Conservation (phyloP, 2,888 invertebrate genomes). For the Microctonus hyperodae region DNA sequence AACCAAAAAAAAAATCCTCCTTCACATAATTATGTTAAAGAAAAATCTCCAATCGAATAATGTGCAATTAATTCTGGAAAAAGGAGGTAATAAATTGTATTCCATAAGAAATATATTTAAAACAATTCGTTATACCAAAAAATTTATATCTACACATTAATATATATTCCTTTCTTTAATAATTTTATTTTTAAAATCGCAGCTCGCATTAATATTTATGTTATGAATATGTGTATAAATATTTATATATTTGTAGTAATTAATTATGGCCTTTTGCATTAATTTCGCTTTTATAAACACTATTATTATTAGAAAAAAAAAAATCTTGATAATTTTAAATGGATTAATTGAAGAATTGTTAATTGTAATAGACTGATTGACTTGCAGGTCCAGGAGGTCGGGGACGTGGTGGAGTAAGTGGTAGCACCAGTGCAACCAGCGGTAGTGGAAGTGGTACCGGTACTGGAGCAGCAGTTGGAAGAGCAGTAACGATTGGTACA, state of each 20-base stretch:
- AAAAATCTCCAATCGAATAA: conserved; percentile 13
- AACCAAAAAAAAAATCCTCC: conserved; percentile 11
- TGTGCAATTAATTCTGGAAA: conserved; percentile 17
- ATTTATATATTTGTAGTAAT: conserved; percentile 1
- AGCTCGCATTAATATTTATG: conserved; percentile 14
- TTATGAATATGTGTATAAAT: neutral
- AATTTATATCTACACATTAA: conserved; percentile 9
- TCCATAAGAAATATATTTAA: conserved; percentile 26
- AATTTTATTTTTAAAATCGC: conserved; percentile 12
- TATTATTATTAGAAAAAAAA: conserved; percentile 7
- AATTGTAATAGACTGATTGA: conserved; percentile 13
- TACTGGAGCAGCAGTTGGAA: conserved; percentile 47
- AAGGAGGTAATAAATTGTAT: conserved; percentile 28
- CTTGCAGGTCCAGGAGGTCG: conserved; percentile 52
- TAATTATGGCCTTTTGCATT: conserved; percentile 11
- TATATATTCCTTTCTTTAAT: conserved; percentile 17
- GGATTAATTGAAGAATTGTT: neutral
- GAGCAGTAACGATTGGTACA: conserved; percentile 55
- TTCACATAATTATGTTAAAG: conserved; percentile 4
- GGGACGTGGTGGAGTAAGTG: conserved; percentile 39
- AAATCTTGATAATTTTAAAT: neutral
- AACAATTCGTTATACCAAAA: neutral
- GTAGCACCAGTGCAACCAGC: conserved; percentile 36
- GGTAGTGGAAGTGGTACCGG: conserved; percentile 40
- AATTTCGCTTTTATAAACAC: neutral